Percentiles rank a stretch among this genome's conserved stretches.
These are phyloP conservation scores for Podiceps cristatus DNA, from an alignment of 2,113 vertebrate genomes.

Conservation along the genomic window DNA sequence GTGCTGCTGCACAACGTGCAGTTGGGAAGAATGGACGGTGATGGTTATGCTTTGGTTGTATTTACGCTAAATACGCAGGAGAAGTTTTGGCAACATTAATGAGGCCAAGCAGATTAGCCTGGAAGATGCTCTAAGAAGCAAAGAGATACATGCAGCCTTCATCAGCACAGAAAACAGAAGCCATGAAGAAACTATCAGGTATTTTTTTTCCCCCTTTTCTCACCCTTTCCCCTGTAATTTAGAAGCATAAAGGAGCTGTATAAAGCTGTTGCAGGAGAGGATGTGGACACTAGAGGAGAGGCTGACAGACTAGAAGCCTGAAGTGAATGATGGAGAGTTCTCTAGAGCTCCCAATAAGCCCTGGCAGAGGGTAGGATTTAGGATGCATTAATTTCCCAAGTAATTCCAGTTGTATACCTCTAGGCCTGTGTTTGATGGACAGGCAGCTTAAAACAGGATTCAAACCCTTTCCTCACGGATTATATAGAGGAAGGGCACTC, in stretches of 20 bases:
- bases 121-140: conserved; percentile 82
- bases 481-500: not conserved
- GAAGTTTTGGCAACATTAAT: conserved; percentile 79
- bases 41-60: not conserved
- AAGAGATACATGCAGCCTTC: conserved; percentile 85
- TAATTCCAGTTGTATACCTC: not conserved
- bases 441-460: not conserved
- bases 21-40: not conserved
- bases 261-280: not conserved
- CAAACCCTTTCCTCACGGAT: not conserved
- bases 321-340: not conserved
- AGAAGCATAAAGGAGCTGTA: not conserved
- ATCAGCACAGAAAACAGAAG: conserved; percentile 90
- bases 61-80: conserved; percentile 75
- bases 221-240: not conserved
- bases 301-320: not conserved
- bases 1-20: not conserved
- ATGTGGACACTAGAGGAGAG: not conserved
- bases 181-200: conserved; percentile 89
- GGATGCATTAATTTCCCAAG: not conserved
- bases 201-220: not conserved
- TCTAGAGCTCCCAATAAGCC: not conserved
- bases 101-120: conserved; percentile 83
- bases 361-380: not conserved
- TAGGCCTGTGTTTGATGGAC: not conserved